phyloP scores from a whole-genome alignment of 2,797 vertebrate species.

The Protonibea diacanthus region DNA sequence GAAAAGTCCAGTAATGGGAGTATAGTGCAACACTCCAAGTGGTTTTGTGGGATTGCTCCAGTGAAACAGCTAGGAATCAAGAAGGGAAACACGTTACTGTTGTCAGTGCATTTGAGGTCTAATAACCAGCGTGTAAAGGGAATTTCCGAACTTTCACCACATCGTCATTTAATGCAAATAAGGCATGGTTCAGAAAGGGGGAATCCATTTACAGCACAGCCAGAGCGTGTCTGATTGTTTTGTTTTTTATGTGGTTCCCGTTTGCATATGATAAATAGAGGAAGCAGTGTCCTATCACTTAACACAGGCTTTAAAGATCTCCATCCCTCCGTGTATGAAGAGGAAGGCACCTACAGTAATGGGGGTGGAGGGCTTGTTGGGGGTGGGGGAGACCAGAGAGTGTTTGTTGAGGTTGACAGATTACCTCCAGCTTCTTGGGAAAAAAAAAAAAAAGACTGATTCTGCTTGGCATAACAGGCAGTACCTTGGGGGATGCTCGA shows the following conservation, averaged over 20 bases:
- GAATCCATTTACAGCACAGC: background rate
- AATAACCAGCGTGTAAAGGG: slow-evolving; percentile 22
- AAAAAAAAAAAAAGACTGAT: slow-evolving; percentile 74
- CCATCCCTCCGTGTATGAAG: slow-evolving; percentile 52
- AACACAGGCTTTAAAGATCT: slow-evolving; percentile 34
- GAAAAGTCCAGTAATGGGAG: slow-evolving; percentile 62
- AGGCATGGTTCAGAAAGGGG: background rate
- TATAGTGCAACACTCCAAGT: slow-evolving; percentile 27
- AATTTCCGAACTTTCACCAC: slow-evolving; percentile 41
- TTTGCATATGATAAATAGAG: slow-evolving; percentile 7
- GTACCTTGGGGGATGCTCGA: slow-evolving; percentile 83
- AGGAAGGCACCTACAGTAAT: slow-evolving; percentile 58
- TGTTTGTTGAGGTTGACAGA: slow-evolving; percentile 85
- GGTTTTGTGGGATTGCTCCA: slow-evolving; percentile 49
- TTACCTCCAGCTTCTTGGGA: slow-evolving; percentile 79
- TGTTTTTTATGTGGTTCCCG: background rate
- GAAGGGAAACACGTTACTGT: slow-evolving; percentile 32
- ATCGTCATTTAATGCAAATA: slow-evolving; percentile 30
- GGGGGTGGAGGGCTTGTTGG: slow-evolving; percentile 35
- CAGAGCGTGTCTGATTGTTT: background rate
- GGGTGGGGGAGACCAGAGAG: slow-evolving; percentile 44
- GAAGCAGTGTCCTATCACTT: slow-evolving; percentile 15
- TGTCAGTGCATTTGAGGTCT: slow-evolving; percentile 39
- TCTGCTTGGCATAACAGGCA: slow-evolving; percentile 85
- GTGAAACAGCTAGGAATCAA: slow-evolving; percentile 37